Percentiles rank a stretch among this genome's conserved stretches.
Evolutionary conservation across 2,113 vertebrate genomes (phyloP).

Genomic region (Lamprotornis superbus): DNA sequence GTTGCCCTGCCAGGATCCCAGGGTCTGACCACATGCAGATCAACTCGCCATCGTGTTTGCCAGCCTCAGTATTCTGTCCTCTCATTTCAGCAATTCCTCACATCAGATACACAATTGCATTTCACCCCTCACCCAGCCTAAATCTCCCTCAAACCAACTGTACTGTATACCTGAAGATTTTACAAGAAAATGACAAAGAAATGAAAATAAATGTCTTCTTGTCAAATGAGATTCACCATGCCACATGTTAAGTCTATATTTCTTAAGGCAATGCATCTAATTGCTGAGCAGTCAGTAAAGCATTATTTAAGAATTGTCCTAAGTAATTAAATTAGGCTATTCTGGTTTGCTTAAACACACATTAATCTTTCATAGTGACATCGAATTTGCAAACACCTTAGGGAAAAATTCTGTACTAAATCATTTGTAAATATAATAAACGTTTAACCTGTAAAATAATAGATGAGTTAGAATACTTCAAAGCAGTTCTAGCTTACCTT

Average conservation of each 20-base stretch:
- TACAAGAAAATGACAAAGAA: neutral
- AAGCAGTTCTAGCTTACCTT: neutral
- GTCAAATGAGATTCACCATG: neutral
- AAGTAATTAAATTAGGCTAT: slow-evolving; percentile 65
- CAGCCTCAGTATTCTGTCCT: neutral
- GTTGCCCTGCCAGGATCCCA: neutral
- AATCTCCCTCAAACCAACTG: neutral
- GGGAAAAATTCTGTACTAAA: slow-evolving; percentile 41
- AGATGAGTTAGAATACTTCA: slow-evolving; percentile 16
- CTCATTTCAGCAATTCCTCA: neutral
- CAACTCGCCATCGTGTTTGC: neutral
- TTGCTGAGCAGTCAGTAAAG: slow-evolving; percentile 34
- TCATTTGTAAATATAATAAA: slow-evolving; percentile 59
- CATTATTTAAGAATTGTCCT: slow-evolving; percentile 64
- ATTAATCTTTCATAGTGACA: slow-evolving; percentile 62
- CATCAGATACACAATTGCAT: neutral
- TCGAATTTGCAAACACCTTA: slow-evolving; percentile 47
- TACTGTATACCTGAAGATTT: neutral
- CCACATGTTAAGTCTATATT: neutral
- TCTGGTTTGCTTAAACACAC: slow-evolving; percentile 50
- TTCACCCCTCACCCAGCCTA: neutral
- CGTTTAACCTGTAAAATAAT: slow-evolving; percentile 42
- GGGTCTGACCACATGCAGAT: neutral
- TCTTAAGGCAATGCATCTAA: slow-evolving; percentile 46
- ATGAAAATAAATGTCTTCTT: neutral